These are phyloP conservation scores for Nothoprocta pentlandii DNA, from an alignment of 2,113 vertebrate species.

Conservation along the genomic window DNA sequence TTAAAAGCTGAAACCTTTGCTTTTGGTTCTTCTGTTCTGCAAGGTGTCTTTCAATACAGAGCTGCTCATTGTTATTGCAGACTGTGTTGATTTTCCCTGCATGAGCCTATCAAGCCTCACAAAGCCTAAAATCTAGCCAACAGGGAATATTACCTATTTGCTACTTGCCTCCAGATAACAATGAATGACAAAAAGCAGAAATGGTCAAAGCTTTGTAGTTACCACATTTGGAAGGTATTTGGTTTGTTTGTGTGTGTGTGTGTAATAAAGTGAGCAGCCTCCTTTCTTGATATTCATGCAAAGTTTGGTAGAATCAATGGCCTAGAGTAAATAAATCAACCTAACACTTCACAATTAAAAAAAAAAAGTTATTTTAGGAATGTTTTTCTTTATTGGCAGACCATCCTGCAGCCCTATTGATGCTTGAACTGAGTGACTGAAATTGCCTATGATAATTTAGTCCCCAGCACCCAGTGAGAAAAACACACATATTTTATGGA, in stretches of 20 bases:
- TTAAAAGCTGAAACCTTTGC: not conserved
- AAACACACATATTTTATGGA: not conserved
- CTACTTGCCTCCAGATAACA: not conserved
- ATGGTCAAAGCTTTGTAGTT: not conserved
- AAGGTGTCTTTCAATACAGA: not conserved
- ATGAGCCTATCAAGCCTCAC: not conserved
- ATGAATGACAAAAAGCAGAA: conserved; percentile 10
- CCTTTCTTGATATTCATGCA: not conserved
- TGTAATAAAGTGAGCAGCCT: not conserved
- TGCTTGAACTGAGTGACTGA: not conserved
- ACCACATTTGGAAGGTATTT: not conserved
- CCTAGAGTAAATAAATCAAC: not conserved
- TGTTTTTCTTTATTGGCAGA: not conserved
- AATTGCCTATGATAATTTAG: not conserved
- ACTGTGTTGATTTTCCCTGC: conserved; percentile 37
- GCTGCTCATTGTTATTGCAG: not conserved
- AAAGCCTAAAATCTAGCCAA: conserved; percentile 3
- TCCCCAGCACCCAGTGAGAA: not conserved
- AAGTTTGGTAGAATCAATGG: not conserved
- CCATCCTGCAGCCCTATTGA: not conserved
- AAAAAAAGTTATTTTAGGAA: not conserved
- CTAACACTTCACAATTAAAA: not conserved
- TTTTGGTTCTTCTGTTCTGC: not conserved
- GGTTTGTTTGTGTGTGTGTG: not conserved
- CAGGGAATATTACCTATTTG: conserved; percentile 2